These are phyloP conservation scores for Falco novaeseelandiae DNA, from an alignment of 2,797 vertebrate genomes.

Conservation along the genomic window DNA sequence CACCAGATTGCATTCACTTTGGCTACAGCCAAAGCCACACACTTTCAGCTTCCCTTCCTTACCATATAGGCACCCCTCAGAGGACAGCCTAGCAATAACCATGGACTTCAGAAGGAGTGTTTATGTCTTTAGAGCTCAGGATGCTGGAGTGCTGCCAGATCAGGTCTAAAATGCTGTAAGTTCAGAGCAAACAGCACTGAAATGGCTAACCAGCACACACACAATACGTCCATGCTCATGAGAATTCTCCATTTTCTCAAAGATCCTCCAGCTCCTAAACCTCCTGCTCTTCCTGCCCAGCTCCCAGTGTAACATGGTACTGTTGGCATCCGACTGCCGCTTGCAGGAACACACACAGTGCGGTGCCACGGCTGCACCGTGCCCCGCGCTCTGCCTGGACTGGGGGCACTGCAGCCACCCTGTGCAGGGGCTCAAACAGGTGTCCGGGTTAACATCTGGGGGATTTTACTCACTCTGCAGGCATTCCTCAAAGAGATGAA, in stretches of 20 bases:
- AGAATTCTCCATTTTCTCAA: background rate
- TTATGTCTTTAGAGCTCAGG: background rate
- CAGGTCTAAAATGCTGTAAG: background rate
- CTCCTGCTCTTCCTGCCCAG: background rate
- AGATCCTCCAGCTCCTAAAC: background rate
- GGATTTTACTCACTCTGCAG: background rate
- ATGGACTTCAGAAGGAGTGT: background rate
- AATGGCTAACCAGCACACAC: background rate
- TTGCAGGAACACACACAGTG: background rate
- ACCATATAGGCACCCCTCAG: background rate
- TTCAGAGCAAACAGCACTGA: background rate
- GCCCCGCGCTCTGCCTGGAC: rapidly evolving
- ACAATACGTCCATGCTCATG: rapidly evolving
- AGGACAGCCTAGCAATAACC: background rate
- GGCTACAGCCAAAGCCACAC: background rate
- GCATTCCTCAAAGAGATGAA: background rate
- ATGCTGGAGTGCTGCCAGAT: background rate
- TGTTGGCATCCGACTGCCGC: background rate
- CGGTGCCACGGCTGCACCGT: rapidly evolving
- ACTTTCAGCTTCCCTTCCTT: background rate
- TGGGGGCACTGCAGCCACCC: background rate
- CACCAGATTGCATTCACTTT: rapidly evolving
- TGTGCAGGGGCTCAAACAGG: background rate
- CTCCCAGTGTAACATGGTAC: background rate
- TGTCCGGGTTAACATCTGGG: background rate